A percentile compares a stretch with the other conserved stretches of the same genome.
Evolutionary conservation across 2,888 invertebrate species (phyloP).

Genomic region (Hemistola chrysoprasaria): DNA sequence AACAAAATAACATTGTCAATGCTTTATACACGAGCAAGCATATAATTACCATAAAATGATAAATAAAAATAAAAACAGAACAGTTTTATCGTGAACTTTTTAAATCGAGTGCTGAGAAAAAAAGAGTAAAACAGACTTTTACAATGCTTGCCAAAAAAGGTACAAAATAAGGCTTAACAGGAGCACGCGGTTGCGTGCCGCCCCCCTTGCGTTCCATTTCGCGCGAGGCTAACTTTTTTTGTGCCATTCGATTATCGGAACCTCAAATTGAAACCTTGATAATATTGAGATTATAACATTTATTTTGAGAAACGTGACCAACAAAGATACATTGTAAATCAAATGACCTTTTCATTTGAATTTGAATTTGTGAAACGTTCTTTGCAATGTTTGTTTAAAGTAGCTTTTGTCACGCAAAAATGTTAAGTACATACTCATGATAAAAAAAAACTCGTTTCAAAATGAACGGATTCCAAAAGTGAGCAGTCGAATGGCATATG

Average conservation of each 20-base stretch:
- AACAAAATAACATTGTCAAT: too few relatives aligned
- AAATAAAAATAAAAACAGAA: too few relatives aligned
- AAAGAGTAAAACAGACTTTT: slow-evolving; percentile 28
- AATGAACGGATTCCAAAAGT: slow-evolving; percentile 14
- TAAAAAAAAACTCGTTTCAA: slow-evolving; percentile 16
- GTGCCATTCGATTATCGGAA: slow-evolving; percentile 52
- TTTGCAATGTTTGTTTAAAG: too few relatives aligned
- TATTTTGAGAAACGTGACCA: slow-evolving; percentile 35
- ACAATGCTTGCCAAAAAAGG: slow-evolving; percentile 34
- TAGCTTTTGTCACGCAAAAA: too few relatives aligned
- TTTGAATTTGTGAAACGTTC: too few relatives aligned
- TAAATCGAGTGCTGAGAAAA: background rate
- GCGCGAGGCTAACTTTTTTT: too few relatives aligned
- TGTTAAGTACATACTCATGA: background rate
- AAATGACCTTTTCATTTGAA: slow-evolving; percentile 1
- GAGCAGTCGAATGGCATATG: slow-evolving; percentile 8
- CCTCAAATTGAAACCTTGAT: slow-evolving; percentile 64
- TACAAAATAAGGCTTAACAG: slow-evolving; percentile 41
- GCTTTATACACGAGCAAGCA: too few relatives aligned
- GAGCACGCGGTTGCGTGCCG: slow-evolving; percentile 62
- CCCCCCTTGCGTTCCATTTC: slow-evolving; percentile 53
- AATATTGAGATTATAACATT: slow-evolving; percentile 42
- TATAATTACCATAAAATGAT: too few relatives aligned
- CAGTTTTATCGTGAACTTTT: too few relatives aligned
- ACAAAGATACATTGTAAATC: slow-evolving; percentile 15